Conservation (phyloP, 2,797 vertebrate species). For the Chloroceryle amazona region DNA sequence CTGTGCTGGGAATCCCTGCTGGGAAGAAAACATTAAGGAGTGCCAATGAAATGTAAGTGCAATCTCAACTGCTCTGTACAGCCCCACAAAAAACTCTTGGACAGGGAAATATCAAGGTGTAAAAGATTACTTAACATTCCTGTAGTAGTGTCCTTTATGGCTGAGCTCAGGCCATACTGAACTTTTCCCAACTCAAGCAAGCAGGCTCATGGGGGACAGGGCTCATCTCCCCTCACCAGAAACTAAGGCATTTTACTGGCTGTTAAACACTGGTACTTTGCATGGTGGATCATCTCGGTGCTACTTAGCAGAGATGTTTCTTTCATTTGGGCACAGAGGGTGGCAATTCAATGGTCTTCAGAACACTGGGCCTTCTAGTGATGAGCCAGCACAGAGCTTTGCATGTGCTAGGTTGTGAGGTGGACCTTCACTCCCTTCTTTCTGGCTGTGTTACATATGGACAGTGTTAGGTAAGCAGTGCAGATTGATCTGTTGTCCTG, state of each 20-base stretch:
- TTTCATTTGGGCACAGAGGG: constrained; percentile 13
- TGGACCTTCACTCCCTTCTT: not conserved
- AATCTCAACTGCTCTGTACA: not conserved
- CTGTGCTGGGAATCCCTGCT: not conserved
- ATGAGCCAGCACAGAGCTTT: not conserved
- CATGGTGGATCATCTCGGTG: not conserved
- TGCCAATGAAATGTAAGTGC: not conserved
- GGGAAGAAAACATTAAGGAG: not conserved
- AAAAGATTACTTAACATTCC: not conserved
- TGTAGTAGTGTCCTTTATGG: not conserved
- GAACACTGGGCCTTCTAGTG: not conserved
- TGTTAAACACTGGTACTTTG: constrained; percentile 8
- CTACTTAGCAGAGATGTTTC: not conserved
- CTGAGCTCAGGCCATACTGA: not conserved
- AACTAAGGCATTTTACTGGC: not conserved
- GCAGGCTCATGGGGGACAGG: not conserved
- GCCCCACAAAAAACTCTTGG: not conserved
- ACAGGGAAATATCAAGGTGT: not conserved
- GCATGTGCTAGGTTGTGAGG: not conserved
- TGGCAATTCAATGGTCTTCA: constrained; percentile 3
- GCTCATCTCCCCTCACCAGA: not conserved
- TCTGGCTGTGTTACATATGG: accelerated
- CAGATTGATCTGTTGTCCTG: not conserved
- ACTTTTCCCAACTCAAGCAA: not conserved
- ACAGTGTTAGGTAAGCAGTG: not conserved